Evolutionary conservation across 2,113 vertebrate species (phyloP).

Genomic region (Oreocharis arfaki): DNA sequence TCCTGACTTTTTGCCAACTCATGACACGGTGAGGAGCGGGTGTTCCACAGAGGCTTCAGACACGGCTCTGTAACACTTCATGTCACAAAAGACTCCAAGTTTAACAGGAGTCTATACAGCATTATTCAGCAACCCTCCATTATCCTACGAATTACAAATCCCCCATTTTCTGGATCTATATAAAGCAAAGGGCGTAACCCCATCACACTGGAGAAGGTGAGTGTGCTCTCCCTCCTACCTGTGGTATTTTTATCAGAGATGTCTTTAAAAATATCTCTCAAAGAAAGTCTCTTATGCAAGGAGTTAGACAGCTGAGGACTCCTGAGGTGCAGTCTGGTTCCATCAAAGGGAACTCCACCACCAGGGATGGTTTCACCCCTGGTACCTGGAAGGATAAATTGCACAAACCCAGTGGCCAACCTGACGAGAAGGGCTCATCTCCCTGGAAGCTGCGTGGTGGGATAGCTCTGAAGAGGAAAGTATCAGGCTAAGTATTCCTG

Average conservation of each 20-base stretch:
- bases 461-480: background rate
- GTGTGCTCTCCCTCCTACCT: conserved; percentile 30
- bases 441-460: background rate
- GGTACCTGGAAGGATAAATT: background rate
- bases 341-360: background rate
- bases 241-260: conserved; percentile 39
- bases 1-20: background rate
- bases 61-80: background rate
- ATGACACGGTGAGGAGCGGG: accelerated
- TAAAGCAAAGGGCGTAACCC: conserved; percentile 23
- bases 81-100: background rate
- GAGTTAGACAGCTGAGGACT: background rate
- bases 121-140: background rate
- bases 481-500: background rate
- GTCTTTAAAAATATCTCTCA: conserved; percentile 27
- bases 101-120: background rate
- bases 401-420: background rate
- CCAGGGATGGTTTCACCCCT: background rate
- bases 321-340: background rate
- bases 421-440: background rate
- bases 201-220: background rate
- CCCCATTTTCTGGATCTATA: conserved; percentile 4
- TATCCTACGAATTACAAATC: background rate
- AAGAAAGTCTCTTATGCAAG: conserved; percentile 40
- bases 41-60: background rate